Evolutionary conservation across 2,797 vertebrate genomes (phyloP).

Genomic region (Phrynocephalus guinanensis): DNA sequence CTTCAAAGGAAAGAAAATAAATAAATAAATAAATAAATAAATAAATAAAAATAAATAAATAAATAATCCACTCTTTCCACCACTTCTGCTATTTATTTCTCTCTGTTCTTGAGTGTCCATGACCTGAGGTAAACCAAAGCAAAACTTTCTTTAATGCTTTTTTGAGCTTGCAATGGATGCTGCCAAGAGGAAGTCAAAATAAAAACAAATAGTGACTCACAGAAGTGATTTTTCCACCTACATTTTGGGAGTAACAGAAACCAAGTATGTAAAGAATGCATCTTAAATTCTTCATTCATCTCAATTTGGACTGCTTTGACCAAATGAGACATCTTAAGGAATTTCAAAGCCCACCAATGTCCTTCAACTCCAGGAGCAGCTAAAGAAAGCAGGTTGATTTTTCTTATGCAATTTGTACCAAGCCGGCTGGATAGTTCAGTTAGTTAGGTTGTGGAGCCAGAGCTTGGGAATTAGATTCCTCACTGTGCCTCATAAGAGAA

Average conservation of each 20-base stretch:
- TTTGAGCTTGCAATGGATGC: background rate
- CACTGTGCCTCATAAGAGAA: too few species aligned
- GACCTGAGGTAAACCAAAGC: conserved; percentile 16
- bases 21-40: background rate
- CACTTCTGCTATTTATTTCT: conserved; percentile 7
- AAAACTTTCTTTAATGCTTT: conserved; percentile 16
- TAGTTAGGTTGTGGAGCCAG: too few species aligned
- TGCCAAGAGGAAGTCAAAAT: conserved; percentile 29
- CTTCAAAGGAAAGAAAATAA: background rate
- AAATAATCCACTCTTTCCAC: background rate
- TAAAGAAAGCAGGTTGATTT: too few species aligned
- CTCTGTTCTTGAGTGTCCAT: background rate
- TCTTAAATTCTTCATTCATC: too few species aligned
- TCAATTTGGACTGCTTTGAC: too few species aligned
- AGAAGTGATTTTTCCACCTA: conserved; percentile 18
- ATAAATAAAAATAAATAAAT: background rate
- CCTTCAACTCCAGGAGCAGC: too few species aligned
- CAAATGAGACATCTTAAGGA: too few species aligned
- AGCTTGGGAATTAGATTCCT: too few species aligned
- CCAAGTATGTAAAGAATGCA: too few species aligned
- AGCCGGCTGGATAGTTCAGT: too few species aligned
- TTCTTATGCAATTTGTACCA: too few species aligned
- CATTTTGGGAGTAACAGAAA: background rate
- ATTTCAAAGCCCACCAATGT: too few species aligned
- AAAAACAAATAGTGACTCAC: conserved; percentile 44